Evolutionary conservation across 2,797 vertebrate species (phyloP).

Genomic region (Taenioides sp.): DNA sequence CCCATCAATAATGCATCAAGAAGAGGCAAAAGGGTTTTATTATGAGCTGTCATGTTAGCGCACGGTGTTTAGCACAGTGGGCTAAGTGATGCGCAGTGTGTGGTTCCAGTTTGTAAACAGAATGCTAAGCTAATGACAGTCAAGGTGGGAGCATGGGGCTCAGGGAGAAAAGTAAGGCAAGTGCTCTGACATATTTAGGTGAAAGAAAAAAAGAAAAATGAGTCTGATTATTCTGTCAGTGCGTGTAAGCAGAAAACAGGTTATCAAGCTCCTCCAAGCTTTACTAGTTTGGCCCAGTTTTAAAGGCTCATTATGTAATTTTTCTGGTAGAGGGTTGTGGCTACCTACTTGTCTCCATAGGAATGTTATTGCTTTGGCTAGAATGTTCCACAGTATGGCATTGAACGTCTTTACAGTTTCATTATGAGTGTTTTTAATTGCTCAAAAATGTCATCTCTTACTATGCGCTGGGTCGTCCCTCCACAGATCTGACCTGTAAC

Average conservation of each 20-base stretch:
- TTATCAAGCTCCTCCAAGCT: not conserved
- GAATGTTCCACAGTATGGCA: too few species aligned
- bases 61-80: constrained; percentile 41
- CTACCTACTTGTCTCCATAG: too few species aligned
- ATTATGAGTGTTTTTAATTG: too few species aligned
- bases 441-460: too few species aligned
- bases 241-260: not conserved
- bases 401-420: too few species aligned
- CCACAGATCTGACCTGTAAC: too few species aligned
- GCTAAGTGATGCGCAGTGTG: constrained; percentile 17
- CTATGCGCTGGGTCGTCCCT: too few species aligned
- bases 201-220: not conserved
- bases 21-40: constrained; percentile 52
- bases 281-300: not conserved
- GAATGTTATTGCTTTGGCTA: too few species aligned
- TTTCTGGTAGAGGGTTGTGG: too few species aligned
- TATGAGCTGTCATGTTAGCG: constrained; percentile 61
- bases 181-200: constrained; percentile 2
- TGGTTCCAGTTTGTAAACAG: constrained; percentile 34
- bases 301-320: too few species aligned
- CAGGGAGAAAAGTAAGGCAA: constrained; percentile 26
- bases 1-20: constrained; percentile 66
- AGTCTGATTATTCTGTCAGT: not conserved
- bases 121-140: constrained; percentile 22
- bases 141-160: constrained; percentile 15